Evolutionary conservation across 1,140 invertebrate species (phyloP), one percentile per base, ranked within the genome.

Genomic region (Adoxophyes honmai): DNA sequence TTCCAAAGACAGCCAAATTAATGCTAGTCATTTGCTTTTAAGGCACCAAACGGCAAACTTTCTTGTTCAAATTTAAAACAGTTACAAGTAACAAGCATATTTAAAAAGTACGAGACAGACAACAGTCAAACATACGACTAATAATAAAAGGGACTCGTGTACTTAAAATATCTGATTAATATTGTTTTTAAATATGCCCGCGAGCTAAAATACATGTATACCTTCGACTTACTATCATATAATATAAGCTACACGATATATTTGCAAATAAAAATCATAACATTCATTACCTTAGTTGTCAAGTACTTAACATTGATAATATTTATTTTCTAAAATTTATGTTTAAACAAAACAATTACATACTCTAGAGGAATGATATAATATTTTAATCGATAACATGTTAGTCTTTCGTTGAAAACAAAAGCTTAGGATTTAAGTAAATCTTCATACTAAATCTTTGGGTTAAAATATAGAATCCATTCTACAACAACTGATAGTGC

Each of bases 211-310:
- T 48, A 48, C 42, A 44, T 44, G 10, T 48, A 48, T 48, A 48
- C 16, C 42, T 28, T n/a, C 42, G 28, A 33, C 21, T 48, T 8
- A 48, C 42, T 48, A 48, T 28, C 6, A 28, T 48, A 48, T 48
- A 48, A 48, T 48, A 48, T 48, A 33, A 48, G 42, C 42, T 48
- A 48, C 42, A 48, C 21, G 18, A 48, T 48, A 48, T 48, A 48
- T 48, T 48, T 18, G 42, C 42, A 48, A 48, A 48, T 48, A 48
- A 48, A 48, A 48, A 16, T 48, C 5, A 48, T 48, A 48, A 48
- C 42, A 48, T 48, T 48, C 42, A 48, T 11, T 48, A 48, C 11
- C 42, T 21, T 48, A 48, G 28, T 48, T 48, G 42, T 48, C 42
- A 48, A 48, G 6, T 3, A 48, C 42, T 48, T 48, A 48, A 48